Evolutionary conservation across 1,140 invertebrate genomes (phyloP), one percentile per base, ranked within the genome.

Genomic region (Rhyacophila brunnea): DNA sequence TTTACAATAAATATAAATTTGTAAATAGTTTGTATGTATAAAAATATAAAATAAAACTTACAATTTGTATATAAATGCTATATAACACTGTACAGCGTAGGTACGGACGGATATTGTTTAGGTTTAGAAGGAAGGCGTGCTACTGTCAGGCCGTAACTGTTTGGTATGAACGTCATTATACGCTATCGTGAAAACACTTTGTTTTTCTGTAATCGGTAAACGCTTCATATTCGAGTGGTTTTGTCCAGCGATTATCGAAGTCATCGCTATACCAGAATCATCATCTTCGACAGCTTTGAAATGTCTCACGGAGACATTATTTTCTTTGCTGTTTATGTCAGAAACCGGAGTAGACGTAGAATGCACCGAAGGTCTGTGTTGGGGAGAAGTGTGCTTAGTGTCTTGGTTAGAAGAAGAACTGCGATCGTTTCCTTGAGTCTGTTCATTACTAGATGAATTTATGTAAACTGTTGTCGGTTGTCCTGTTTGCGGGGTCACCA

Each of bases 101-200:
- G 34, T 38, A 45, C 17, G 11, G 23, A 42, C 18, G 42, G 57
- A 40, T n/a, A n/a, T n/a, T n/a, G n/a, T n/a, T n/a, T n/a, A 54
- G 40, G 36, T 28, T 73, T 67, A 78, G 65, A 77, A 78, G 20
- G 77, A 80, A 15, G 77, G 78, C 15, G 77, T 78, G 68, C 77
- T 80, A 66, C 76, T 78, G 47, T 80, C 77, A 36, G 77, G 77
- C 68, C 77, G 64, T 14, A 80, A 56, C 68, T 78, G 75, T 68
- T 78, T 80, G 11, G 75, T 80, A 67, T 80, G 77, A 18, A 94
- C 89, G 68, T 93, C 91, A 68, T 91, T 90, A 68, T 95, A 95
- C 1, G 92, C 91, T 63, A 95, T 95, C 0, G 92, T 93, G 67
- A 95, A 95, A n/a, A 95, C 86, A 70, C 92, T 94, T 68, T 94